Evolutionary conservation across 2,797 vertebrate genomes (phyloP).

Genomic region (Pseudocheirus occidentalis): DNA sequence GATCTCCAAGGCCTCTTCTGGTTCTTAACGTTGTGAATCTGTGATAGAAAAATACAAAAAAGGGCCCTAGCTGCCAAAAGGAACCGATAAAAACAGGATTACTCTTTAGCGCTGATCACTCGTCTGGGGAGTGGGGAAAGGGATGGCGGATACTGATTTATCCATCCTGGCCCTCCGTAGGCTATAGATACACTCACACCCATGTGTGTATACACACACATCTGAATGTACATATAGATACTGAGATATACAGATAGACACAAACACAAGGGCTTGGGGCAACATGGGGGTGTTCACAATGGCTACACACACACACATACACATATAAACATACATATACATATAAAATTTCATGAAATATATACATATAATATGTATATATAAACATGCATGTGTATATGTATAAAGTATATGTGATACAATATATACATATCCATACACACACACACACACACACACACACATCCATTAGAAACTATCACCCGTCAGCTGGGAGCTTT

Average conservation of each 20-base stretch:
- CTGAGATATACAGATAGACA: background rate
- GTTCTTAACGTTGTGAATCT: background rate
- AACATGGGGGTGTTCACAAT: background rate
- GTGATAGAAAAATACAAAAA: background rate
- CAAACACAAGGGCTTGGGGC: background rate
- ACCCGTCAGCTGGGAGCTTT: background rate
- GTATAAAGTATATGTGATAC: too few species aligned
- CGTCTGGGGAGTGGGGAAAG: background rate
- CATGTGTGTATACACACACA: rapidly evolving
- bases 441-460: background rate
- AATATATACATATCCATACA: too few species aligned
- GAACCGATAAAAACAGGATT: background rate
- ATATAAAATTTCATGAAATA: too few species aligned
- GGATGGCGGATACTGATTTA: background rate
- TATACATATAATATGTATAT: too few species aligned
- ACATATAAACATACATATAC: background rate
- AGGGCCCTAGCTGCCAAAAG: background rate
- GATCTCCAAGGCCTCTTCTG: background rate
- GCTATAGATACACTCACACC: too few species aligned
- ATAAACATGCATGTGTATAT: too few species aligned
- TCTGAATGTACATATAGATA: background rate
- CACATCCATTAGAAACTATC: background rate
- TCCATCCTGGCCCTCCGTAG: background rate
- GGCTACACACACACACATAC: background rate
- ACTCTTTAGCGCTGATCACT: background rate